phyloP scores from a whole-genome alignment of 1,140 invertebrate genomes.

The Pseudomyrmex pallidus region DNA sequence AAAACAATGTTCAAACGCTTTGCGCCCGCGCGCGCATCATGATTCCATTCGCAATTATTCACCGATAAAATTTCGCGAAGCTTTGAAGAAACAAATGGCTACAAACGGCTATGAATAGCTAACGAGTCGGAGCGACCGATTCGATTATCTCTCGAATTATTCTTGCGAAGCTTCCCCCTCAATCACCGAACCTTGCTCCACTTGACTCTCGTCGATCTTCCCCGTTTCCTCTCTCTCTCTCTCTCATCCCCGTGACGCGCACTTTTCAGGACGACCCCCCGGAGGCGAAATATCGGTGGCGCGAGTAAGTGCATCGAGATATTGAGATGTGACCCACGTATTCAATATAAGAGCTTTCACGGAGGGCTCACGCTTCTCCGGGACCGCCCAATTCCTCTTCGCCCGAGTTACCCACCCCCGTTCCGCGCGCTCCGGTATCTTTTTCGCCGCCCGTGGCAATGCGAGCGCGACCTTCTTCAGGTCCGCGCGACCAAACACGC shows the following conservation, averaged over 20 bases:
- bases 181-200: background rate
- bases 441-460: constrained; percentile 27
- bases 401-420: constrained; percentile 10
- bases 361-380: constrained; percentile 40
- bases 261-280: constrained; percentile 10
- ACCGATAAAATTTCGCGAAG: background rate
- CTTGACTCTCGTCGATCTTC: background rate
- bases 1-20: background rate
- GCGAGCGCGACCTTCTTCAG: constrained; percentile 5
- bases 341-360: constrained; percentile 78
- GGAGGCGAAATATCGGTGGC: constrained; percentile 64
- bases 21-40: too few species aligned
- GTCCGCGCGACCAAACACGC: constrained; percentile 51
- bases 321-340: constrained; percentile 79
- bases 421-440: background rate
- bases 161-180: too few species aligned
- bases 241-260: background rate
- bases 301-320: constrained; percentile 71
- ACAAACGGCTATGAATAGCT: background rate
- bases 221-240: background rate
- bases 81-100: background rate
- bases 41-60: background rate
- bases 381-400: too few species aligned
- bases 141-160: background rate
- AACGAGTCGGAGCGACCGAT: background rate